Conservation (phyloP, 2,888 invertebrate genomes). For the Theretra japonica region DNA sequence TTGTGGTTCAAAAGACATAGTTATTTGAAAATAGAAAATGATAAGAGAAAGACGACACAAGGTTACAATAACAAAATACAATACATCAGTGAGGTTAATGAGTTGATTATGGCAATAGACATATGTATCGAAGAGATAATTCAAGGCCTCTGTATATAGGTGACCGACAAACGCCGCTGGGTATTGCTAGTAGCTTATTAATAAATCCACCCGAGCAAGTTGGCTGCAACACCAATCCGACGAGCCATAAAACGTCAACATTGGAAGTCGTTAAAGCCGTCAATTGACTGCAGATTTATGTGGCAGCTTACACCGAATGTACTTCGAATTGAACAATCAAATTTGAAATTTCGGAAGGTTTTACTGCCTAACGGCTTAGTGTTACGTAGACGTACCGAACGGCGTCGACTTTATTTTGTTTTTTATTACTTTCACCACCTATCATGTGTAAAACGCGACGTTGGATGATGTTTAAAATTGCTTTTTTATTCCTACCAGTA, state of each 20-base stretch:
- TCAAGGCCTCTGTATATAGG: background rate
- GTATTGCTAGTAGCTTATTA: conserved; percentile 13
- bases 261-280: conserved; percentile 56
- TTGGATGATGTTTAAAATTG: conserved; percentile 9
- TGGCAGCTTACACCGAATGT: conserved; percentile 28
- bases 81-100: too few species aligned
- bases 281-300: conserved; percentile 57
- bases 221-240: conserved; percentile 43
- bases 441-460: conserved; percentile 24
- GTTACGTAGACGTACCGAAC: conserved; percentile 24
- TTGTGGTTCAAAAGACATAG: too few species aligned
- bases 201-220: conserved; percentile 28
- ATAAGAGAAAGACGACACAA: too few species aligned
- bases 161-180: background rate
- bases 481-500: background rate
- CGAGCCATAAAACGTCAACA: conserved; percentile 57
- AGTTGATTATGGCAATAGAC: too few species aligned
- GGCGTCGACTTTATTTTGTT: conserved; percentile 30
- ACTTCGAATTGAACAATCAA: conserved; percentile 52
- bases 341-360: conserved; percentile 47
- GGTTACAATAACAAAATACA: too few species aligned
- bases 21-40: too few species aligned
- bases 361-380: conserved; percentile 37
- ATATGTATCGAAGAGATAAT: too few species aligned
- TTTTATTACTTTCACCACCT: conserved; percentile 28